Base-by-base conservation (phyloP, 1,140 invertebrate species). In the Procambarus virginalis region DNA sequence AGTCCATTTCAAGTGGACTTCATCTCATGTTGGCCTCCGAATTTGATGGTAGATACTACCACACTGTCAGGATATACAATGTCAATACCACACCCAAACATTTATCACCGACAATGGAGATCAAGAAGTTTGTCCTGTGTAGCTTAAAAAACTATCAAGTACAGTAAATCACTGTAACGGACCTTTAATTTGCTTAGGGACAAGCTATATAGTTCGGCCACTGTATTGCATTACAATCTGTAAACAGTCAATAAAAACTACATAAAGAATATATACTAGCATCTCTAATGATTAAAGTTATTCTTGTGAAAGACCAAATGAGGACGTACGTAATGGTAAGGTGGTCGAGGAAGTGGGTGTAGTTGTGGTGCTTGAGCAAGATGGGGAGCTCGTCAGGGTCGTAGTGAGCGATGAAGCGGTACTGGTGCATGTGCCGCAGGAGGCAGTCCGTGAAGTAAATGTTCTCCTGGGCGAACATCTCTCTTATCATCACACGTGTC, bases 391-490 rank as follows among this genome's bases (percentile, higher is more conserved):
- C 91, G 76, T 91, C 91, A 45, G 91, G 91, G 78, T 91, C 91
- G 22, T 75, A 86, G 77, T 91, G 91, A 3, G 86, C 91, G n/a
- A 91, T 76, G 58, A 91, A 91, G 51, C 86, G 81, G 64, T 84
- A 86, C 46, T 84, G 49, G 58, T 91, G 85, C 87, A 88, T 91
- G 83, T 89, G 84, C 17, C 91, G 85, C 34, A 91, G 45, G 58
- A 90, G 95, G 96, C 94, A 96, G 95, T 93, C 98, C 97, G 88
- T 97, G 96, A 78, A 94, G 94, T 75, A 94, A 94, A 89, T 97
- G 96, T 78, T 95, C 95, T 79, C 94, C 94, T 5, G 96, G 96
- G 94, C 97, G 97, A 20, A 96, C 93, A 45, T 97, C 96, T 0
- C 95, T 95, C 93, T 97, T 96, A 93, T 95, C 94, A 3, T 95